A percentile compares a stretch with the other conserved stretches of the same genome.
These are phyloP conservation scores for Yponomeuta evonymella DNA, from an alignment of 2,888 invertebrate species.

Conservation along the genomic window DNA sequence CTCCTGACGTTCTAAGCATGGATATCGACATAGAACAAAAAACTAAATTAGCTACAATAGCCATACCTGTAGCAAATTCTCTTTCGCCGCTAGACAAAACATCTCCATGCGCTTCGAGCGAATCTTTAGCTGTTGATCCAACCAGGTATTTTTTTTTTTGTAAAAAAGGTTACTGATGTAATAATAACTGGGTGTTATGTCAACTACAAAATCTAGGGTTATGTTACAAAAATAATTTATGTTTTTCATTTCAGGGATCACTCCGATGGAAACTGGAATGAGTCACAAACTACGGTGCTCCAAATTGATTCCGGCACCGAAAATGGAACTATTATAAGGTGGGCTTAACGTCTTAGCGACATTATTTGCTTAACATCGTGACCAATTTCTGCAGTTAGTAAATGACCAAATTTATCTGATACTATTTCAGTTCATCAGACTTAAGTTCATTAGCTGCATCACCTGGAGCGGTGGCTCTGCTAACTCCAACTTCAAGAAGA, in stretches of 20 bases:
- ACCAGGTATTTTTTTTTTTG: conserved; percentile 54
- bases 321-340: conserved; percentile 78
- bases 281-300: conserved; percentile 89
- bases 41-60: conserved; percentile 43
- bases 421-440: conserved; percentile 59
- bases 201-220: conserved; percentile 5
- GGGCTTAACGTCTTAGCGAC: conserved; percentile 13
- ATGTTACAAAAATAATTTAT: not conserved
- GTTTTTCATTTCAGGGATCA: conserved; percentile 77
- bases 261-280: conserved; percentile 92
- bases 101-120: conserved; percentile 88
- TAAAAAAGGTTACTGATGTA: not conserved
- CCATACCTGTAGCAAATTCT: conserved; percentile 51
- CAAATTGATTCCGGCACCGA: conserved; percentile 83
- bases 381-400: too few species aligned
- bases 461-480: conserved; percentile 74
- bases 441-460: conserved; percentile 71
- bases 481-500: conserved; percentile 87
- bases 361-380: too few species aligned
- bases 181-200: not conserved
- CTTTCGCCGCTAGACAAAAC: conserved; percentile 69
- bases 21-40: conserved; percentile 46
- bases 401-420: not conserved
- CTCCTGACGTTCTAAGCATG: conserved; percentile 63
- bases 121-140: conserved; percentile 87